Evolutionary conservation across 2,797 vertebrate genomes (phyloP).

Genomic region (Carcharodon carcharias): DNA sequence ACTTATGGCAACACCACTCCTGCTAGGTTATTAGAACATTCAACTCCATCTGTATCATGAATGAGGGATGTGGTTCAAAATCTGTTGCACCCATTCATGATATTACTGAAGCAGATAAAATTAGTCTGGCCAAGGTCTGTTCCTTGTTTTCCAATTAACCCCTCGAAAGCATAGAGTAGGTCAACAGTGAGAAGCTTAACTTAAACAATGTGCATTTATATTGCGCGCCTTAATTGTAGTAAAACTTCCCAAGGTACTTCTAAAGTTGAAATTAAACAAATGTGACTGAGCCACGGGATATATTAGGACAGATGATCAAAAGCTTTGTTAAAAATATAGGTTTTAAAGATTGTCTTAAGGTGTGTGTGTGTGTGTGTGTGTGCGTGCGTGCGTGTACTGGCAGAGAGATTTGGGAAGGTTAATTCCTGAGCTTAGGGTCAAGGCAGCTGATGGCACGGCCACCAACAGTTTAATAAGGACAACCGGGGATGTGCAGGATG

Average conservation of each 20-base stretch:
- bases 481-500: background rate
- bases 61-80: background rate
- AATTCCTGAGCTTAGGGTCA: background rate
- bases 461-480: background rate
- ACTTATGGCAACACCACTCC: background rate
- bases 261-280: background rate
- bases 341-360: no score
- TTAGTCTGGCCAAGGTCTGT: background rate
- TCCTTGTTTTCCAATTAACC: background rate
- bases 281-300: background rate
- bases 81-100: background rate
- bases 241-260: background rate
- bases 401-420: background rate
- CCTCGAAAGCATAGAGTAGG: background rate
- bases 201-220: background rate
- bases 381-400: no score
- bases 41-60: background rate
- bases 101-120: background rate
- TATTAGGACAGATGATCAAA: background rate
- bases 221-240: background rate
- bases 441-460: background rate
- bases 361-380: no score
- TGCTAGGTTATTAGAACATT: background rate
- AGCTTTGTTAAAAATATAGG: background rate
- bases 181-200: background rate